Base-by-base conservation (phyloP, 2,888 invertebrate species). In the Acanthosepion esculentum region DNA sequence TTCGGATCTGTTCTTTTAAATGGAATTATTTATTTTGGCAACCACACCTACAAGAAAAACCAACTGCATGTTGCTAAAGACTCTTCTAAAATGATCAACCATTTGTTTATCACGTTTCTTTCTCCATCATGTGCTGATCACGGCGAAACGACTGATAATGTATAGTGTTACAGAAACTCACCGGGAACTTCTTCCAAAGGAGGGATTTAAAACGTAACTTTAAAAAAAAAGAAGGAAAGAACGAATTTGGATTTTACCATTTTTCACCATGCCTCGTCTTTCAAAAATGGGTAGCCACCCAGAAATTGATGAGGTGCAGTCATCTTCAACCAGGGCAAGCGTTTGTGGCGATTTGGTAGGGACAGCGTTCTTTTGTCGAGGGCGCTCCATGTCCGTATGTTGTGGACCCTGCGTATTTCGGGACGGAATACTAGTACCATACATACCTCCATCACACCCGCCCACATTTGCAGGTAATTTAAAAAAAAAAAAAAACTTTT, bases 281-380 rank as follows among this genome's bases (percentile, higher is more conserved):
- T 78, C 78, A n/a, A 78, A 78, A 33, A 78, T 78, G 78, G 78
- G 78, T n/a, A 78, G 78, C 78, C 78, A 78, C 78, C 78, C 78
- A 2, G 78, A 78, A 78, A 78, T 78, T 10, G 78, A 78, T 4
- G 78, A 15, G 78, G n/a, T 78, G 4, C 78, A 78, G n/a, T 15
- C 78, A 15, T 33, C 78, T 33, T 33, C 78, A 78, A 78, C 78
- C 7, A 78, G 78, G 78, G n/a, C 78, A n/a, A 33, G 78, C 78
- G 78, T 78, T 78, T 78, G 78, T 78, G 78, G 23, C 18, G 78
- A 78, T 12, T 15, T 78, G 15, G 78, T 78, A 33, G 78, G 78
- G n/a, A 78, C 78, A 10, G 78, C 78, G n/a, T 78, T 78, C 23
- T 78, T 78, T 33, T 78, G 78, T 78, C 78, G 78, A 10, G 78